Percentiles rank a stretch among this genome's conserved stretches.
These are phyloP conservation scores for Leucoraja erinaceus DNA, from an alignment of 2,113 vertebrate species.

Conservation along the genomic window DNA sequence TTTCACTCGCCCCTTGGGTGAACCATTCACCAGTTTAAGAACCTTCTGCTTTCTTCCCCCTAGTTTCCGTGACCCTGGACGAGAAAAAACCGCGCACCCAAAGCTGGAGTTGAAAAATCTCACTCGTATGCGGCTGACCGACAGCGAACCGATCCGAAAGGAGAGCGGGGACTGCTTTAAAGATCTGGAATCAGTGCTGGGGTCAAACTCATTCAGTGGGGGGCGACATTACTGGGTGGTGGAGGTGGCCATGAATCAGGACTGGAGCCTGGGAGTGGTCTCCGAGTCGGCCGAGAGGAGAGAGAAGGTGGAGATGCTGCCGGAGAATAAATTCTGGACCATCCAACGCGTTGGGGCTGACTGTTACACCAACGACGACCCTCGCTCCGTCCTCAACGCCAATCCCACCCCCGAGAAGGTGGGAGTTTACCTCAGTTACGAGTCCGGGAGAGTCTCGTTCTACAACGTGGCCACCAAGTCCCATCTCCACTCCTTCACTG, in stretches of 20 bases:
- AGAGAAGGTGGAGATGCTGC: background rate
- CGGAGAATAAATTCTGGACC: constrained; percentile 15
- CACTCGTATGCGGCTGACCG: background rate
- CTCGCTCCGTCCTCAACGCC: accelerated
- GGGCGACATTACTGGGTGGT: constrained; percentile 6
- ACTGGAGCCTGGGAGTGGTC: background rate
- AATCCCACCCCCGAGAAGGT: background rate
- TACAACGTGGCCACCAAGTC: background rate
- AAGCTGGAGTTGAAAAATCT: background rate
- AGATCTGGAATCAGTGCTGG: background rate
- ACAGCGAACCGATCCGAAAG: too few species aligned
- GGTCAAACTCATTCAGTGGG: background rate
- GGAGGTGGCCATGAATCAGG: background rate
- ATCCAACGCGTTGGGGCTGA: background rate
- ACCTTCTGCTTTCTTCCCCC: background rate
- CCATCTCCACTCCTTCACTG: background rate
- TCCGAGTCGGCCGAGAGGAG: background rate
- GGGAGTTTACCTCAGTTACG: background rate
- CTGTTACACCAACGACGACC: background rate
- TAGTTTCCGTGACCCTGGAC: background rate
- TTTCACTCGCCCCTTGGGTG: too few species aligned
- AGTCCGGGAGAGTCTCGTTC: background rate
- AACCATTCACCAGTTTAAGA: too few species aligned
- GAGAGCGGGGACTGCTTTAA: background rate
- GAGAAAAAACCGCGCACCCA: background rate